These are phyloP conservation scores for Hydrophis major DNA, from an alignment of 2,797 vertebrate genomes.

Conservation along the genomic window DNA sequence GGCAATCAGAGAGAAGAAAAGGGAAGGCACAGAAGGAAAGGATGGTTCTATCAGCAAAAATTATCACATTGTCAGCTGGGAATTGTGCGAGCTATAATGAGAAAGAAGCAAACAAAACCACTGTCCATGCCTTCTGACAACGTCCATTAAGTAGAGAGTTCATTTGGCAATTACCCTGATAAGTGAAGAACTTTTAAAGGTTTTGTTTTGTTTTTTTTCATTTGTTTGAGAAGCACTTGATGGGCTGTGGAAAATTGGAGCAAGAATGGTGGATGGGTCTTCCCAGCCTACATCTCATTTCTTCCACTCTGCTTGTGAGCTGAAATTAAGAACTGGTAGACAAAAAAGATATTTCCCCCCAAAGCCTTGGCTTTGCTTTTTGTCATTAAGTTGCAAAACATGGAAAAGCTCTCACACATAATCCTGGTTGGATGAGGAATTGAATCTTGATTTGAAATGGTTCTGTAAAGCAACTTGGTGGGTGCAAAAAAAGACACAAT, in stretches of 20 bases:
- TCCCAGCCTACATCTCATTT: neutral
- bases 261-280: conserved; percentile 28
- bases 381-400: neutral
- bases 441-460: neutral
- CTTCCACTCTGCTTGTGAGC: neutral
- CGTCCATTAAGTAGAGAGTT: conserved; percentile 39
- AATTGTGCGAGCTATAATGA: conserved; percentile 44
- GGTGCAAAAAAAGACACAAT: neutral
- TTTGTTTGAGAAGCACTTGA: conserved; percentile 33
- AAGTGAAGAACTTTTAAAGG: conserved; percentile 5
- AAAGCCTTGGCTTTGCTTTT: conserved; percentile 27
- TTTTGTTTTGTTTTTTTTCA: conserved; percentile 8
- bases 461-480: neutral
- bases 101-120: conserved; percentile 45
- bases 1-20: neutral
- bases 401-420: conserved; percentile 25
- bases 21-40: neutral
- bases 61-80: conserved; percentile 59
- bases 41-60: conserved; percentile 54
- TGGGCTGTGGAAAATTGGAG: conserved; percentile 37
- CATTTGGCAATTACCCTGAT: conserved; percentile 33
- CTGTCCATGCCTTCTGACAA: conserved; percentile 47
- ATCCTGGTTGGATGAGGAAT: conserved; percentile 27
- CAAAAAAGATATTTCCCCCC: neutral
- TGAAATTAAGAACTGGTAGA: conserved; percentile 42